phyloP scores from a whole-genome alignment of 2,113 vertebrate genomes.

The Paramisgurnus dabryanus region DNA sequence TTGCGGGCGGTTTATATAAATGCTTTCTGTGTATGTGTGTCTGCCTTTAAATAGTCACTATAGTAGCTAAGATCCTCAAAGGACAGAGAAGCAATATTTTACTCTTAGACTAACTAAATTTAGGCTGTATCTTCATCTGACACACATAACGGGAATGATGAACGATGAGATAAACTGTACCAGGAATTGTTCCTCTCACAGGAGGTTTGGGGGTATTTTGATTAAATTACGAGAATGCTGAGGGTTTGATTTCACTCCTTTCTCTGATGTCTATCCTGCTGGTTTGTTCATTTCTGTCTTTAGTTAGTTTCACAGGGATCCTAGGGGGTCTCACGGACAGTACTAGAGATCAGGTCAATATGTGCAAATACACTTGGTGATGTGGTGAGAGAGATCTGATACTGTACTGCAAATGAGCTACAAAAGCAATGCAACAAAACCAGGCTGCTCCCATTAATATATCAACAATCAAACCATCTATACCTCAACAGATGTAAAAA shows the following conservation, averaged over 20 bases:
- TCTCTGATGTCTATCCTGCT: background rate
- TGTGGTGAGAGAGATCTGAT: background rate
- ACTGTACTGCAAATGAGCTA: background rate
- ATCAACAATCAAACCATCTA: too few species aligned
- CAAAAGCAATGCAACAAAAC: too few species aligned
- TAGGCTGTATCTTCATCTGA: background rate
- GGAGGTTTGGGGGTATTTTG: background rate
- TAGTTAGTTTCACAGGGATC: background rate
- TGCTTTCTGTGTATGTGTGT: background rate
- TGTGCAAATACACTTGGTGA: background rate
- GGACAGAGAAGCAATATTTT: background rate
- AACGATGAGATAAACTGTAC: background rate
- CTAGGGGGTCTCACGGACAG: background rate
- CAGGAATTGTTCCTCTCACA: background rate
- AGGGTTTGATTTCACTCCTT: background rate
- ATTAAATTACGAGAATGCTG: background rate
- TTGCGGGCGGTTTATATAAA: conserved; percentile 28
- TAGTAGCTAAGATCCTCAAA: background rate
- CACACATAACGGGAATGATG: background rate
- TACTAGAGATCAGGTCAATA: background rate
- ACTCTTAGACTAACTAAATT: background rate
- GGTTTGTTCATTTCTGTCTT: background rate
- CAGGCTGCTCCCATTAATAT: too few species aligned
- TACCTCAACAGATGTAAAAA: too few species aligned
- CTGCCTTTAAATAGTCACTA: conserved; percentile 10